These are phyloP conservation scores for Panthera tigris DNA, from an alignment of 2,113 vertebrate species.

Conservation along the genomic window DNA sequence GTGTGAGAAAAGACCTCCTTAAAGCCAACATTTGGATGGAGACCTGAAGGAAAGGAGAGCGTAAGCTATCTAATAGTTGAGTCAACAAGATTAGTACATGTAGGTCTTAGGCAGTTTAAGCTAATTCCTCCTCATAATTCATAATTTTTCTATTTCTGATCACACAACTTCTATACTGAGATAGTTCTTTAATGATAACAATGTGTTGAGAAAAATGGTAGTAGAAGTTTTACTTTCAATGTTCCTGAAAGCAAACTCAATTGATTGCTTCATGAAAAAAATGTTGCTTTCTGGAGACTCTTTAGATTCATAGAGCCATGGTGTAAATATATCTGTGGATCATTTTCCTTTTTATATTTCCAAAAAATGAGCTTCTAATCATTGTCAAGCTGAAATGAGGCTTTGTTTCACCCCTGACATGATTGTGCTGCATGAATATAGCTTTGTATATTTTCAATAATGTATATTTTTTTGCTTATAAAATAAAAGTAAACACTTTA, in stretches of 20 bases:
- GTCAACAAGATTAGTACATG: neutral
- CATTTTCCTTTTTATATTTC: neutral
- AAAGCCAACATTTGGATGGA: neutral
- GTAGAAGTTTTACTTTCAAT: neutral
- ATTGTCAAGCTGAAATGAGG: neutral
- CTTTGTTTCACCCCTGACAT: neutral
- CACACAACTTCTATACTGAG: neutral
- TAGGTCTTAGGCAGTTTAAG: neutral
- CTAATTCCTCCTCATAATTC: neutral
- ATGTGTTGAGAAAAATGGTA: neutral
- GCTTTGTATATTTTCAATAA: neutral
- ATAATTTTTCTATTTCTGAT: neutral
- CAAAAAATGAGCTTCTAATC: neutral
- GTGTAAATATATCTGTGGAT: neutral
- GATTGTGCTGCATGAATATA: neutral
- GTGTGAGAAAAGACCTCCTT: neutral
- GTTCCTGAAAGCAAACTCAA: constrained; percentile 21
- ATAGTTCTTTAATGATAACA: neutral
- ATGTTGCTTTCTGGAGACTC: constrained; percentile 31
- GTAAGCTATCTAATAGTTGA: neutral
- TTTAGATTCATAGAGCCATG: neutral
- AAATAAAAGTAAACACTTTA: constrained; percentile 10
- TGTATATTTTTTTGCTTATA: neutral
- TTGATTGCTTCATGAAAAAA: neutral
- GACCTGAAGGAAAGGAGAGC: neutral